Percentiles rank a stretch among this genome's conserved stretches.
Conservation (phyloP, 2,113 vertebrate genomes). For the Trachemys scripta region DNA sequence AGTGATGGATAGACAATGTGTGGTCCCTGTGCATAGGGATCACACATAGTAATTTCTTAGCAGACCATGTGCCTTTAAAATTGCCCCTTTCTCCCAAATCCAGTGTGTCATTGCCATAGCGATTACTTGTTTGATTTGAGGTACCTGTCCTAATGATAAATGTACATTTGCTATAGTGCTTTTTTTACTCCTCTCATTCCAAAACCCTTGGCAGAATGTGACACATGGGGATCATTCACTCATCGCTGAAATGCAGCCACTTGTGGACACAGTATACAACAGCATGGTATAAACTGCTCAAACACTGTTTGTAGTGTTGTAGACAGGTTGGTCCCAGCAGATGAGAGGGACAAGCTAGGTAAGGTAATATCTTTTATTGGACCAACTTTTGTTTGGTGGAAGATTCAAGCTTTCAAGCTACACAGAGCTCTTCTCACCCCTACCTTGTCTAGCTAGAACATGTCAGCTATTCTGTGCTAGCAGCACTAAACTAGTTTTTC, state of each 20-base stretch:
- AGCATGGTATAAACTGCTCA: not conserved
- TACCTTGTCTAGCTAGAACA: not conserved
- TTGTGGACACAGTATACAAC: not conserved
- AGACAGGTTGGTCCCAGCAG: not conserved
- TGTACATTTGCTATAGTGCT: not conserved
- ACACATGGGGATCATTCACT: conserved; percentile 23
- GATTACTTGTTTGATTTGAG: not conserved
- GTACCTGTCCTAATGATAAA: conserved; percentile 17
- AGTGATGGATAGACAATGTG: not conserved
- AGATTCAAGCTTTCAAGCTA: not conserved
- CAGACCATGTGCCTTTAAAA: not conserved
- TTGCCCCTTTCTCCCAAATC: not conserved
- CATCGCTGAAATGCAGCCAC: not conserved
- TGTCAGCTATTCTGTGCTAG: not conserved
- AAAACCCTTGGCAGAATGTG: not conserved
- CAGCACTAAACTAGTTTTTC: not conserved
- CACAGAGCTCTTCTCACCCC: not conserved
- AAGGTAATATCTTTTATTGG: no score
- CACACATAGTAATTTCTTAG: not conserved
- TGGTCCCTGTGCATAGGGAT: not conserved
- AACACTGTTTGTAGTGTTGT: not conserved
- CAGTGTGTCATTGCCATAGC: not conserved
- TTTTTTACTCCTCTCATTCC: not conserved
- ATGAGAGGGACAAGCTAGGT: not conserved
- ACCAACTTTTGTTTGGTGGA: not conserved